Conservation (phyloP, 2,888 invertebrate genomes). For the Caenorhabditis sp. region DNA sequence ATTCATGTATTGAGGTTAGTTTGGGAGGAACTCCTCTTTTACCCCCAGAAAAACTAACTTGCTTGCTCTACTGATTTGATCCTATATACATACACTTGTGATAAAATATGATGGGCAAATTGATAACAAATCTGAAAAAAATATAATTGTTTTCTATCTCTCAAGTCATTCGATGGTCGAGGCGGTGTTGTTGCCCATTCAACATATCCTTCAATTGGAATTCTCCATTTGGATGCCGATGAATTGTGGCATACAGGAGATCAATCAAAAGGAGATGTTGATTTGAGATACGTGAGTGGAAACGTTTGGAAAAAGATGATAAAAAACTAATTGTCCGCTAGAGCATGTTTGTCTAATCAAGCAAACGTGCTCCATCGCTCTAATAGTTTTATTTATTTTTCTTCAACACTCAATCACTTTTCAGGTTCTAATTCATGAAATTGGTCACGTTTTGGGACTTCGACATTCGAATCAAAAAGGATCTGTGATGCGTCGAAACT, state of each 20-base stretch:
- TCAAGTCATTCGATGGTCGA: slow-evolving; percentile 47
- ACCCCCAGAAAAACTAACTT: neutral
- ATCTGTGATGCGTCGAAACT: slow-evolving; percentile 67
- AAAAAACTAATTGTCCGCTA: too few species aligned
- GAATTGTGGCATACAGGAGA: slow-evolving; percentile 48
- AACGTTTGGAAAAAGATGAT: too few species aligned
- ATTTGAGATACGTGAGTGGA: slow-evolving; percentile 40
- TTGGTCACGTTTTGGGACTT: slow-evolving; percentile 68
- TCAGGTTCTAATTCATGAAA: slow-evolving; percentile 66
- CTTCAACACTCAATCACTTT: too few species aligned
- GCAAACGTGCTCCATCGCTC: too few species aligned
- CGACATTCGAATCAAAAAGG: slow-evolving; percentile 54
- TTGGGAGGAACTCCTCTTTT: too few species aligned
- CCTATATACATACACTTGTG: neutral
- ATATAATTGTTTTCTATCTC: neutral
- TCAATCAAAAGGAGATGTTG: slow-evolving; percentile 15
- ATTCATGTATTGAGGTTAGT: slow-evolving; percentile 34
- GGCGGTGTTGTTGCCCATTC: slow-evolving; percentile 67
- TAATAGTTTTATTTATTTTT: slow-evolving; percentile 3
- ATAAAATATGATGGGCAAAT: neutral
- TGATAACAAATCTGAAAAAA: neutral
- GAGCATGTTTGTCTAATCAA: too few species aligned
- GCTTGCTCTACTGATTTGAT: neutral
- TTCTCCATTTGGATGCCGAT: slow-evolving; percentile 65
- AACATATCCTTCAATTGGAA: slow-evolving; percentile 61